Evolutionary conservation across 2,888 invertebrate genomes (phyloP), one percentile per base, ranked within the genome.

Genomic region (Polietes domitor): DNA sequence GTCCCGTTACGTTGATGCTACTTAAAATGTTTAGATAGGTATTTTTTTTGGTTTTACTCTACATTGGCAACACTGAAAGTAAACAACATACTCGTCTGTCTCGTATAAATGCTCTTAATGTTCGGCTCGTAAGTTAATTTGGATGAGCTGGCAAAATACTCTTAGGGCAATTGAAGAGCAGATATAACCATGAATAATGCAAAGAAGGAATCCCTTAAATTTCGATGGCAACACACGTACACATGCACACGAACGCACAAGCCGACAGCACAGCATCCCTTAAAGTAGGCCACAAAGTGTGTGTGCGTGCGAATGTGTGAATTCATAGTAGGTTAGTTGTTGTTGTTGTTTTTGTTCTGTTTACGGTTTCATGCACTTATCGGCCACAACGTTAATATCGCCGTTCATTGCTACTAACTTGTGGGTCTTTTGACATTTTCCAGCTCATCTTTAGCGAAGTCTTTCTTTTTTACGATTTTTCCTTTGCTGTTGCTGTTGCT

Each of bases 281-380:
- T 24, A 43, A 43, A 68, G 21, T 43, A 58, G 65, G 41, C 65
- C 19, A 37, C 19, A 37, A 32, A 47, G 19, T 21, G 47, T 41
- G 41, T 2, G n/a, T 47, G 47, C 1, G 47, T 47, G 47, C n/a
- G 47, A 4, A n/a, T 47, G 47, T 47, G 47, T 47, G 15, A 47
- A 6, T 47, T 15, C 32, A 9, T 32, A 9, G n/a, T 12, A 12
- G 10, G 15, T 47, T 61, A 15, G 28, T 26, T 61, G 12, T 28
- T 65, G 17, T 65, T 63, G 32, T 76, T 78, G 74, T 75, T 82
- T 82, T 79, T 72, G 76, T 63, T n/a, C 72, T 78, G 74, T 75
- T 82, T 82, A 82, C 76, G 76, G 65, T 76, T 65, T 82, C 32
- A 32, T 79, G 79, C 58, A 76, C 76, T 76, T 79, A 76, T 55